A percentile compares a stretch with the other conserved stretches of the same genome.
phyloP scores from a whole-genome alignment of 2,797 vertebrate species.

The Halcyon leucocephala region DNA sequence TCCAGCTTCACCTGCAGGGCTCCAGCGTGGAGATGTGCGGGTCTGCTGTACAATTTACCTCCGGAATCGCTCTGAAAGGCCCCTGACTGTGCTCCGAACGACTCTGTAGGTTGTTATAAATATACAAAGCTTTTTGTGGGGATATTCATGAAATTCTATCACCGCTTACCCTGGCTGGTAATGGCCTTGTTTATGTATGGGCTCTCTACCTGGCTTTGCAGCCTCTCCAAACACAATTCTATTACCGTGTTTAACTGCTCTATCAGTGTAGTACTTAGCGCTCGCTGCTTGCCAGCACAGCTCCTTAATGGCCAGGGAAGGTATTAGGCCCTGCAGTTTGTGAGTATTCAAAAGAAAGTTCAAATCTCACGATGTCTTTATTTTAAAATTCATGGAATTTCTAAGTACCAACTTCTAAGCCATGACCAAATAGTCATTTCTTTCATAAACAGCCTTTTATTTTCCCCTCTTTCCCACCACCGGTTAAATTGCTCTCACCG shows the following conservation, averaged over 20 bases:
- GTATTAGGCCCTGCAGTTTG: slow-evolving; percentile 12
- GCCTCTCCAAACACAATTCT: slow-evolving; percentile 62
- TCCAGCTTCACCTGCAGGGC: not conserved
- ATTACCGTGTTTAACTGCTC: slow-evolving; percentile 55
- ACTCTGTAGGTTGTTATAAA: slow-evolving; percentile 57
- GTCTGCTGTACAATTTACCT: not conserved
- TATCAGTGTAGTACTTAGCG: slow-evolving; percentile 41
- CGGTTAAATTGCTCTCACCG: not conserved
- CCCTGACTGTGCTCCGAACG: slow-evolving; percentile 52
- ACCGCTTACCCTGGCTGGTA: slow-evolving; percentile 48
- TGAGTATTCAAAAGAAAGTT: slow-evolving; percentile 46
- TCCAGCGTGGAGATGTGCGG: accelerated
- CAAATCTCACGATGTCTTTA: slow-evolving; percentile 33
- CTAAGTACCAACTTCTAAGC: slow-evolving; percentile 58
- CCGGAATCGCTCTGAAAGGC: not conserved
- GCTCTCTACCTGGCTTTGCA: slow-evolving; percentile 49
- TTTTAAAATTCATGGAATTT: slow-evolving; percentile 76
- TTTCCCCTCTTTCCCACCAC: not conserved
- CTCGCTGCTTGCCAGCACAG: slow-evolving; percentile 11
- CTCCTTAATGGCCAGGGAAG: slow-evolving; percentile 47
- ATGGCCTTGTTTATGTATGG: slow-evolving; percentile 68
- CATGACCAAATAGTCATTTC: slow-evolving; percentile 15
- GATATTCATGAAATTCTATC: slow-evolving; percentile 68
- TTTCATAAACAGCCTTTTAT: not conserved
- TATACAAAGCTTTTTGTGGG: slow-evolving; percentile 57